A percentile compares a stretch with the other conserved stretches of the same genome.
These are phyloP conservation scores for Cuniculus paca DNA, from an alignment of 2,797 vertebrate genomes.

Conservation along the genomic window DNA sequence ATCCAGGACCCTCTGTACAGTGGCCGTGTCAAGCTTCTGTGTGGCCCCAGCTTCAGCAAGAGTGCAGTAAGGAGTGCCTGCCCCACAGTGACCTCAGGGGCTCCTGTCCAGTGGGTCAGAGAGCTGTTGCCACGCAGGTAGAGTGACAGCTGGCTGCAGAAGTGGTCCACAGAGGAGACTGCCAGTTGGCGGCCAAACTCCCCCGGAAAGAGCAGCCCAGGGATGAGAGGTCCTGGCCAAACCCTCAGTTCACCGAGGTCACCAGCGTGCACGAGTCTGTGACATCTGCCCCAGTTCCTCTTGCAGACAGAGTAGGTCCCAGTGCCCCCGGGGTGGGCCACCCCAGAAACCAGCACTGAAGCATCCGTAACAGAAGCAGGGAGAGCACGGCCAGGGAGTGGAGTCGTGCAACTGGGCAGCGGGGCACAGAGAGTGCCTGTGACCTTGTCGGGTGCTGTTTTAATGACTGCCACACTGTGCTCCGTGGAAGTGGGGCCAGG, in stretches of 20 bases:
- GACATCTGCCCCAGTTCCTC: background rate
- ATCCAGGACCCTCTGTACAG: background rate
- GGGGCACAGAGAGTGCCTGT: too few relatives aligned
- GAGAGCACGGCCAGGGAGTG: background rate
- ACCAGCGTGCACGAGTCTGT: background rate
- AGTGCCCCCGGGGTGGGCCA: background rate
- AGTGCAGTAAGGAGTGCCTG: background rate
- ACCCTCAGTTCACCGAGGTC: background rate
- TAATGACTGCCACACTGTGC: background rate
- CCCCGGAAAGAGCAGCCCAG: background rate
- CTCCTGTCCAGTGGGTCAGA: background rate
- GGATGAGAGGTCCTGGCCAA: background rate
- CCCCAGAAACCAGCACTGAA: background rate
- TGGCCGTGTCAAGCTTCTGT: background rate
- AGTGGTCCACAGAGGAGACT: background rate
- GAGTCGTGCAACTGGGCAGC: background rate
- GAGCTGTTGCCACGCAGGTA: background rate
- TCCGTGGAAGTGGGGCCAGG: background rate
- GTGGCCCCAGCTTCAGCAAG: background rate
- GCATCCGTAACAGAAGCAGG: background rate
- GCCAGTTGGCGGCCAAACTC: background rate
- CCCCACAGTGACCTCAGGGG: background rate
- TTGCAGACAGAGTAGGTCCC: background rate
- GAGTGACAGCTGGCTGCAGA: background rate
- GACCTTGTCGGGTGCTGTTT: background rate